Evolutionary conservation across 2,888 invertebrate genomes (phyloP), one percentile per base, ranked within the genome.

Genomic region (Tiliacea aurago): DNA sequence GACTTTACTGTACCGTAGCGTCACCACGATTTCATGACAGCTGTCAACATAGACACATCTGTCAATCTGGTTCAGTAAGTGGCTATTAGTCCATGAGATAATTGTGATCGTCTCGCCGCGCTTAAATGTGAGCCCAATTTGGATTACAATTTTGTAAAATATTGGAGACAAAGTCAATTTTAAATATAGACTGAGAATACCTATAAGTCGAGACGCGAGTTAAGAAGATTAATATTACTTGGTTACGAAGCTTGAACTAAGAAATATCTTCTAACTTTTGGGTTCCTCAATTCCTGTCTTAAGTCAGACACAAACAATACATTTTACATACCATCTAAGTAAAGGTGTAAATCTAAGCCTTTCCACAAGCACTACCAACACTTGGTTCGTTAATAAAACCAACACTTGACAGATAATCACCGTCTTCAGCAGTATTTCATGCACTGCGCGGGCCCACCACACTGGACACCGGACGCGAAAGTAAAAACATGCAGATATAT

Each of bases 391-490:
- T 69, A 74, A 41, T 55, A 66, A 67, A 74, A 70, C 55, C 43
- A 78, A 70, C 64, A 83, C 64, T 78, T 41, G 20, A 23, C 20
- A 11, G 23, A 43, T 47, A 62, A 82, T 33, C 41, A 53, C 37
- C 49, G 55, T 71, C 55, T 78, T 63, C 49, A 71, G 63, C 62
- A 51, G 43, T 41, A 49, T 80, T 73, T 83, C 74, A 64, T 71
- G 62, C 65, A 51, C n/a, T 67, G 72, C 73, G 80, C 82, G 23
- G 23, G 56, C 81, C 74, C 75, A 70, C 41, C 70, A 28, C 76
- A 83, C 62, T 51, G 28, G 76, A 82, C 78, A 86, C 86, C 83
- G 86, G 80, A 84, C 67, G 68, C 80, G 80, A 84, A 86, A 86
- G 78, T 82, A 80, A 82, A 84, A 80, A 86, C 69, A 75, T 66